phyloP scores from a whole-genome alignment of 2,888 invertebrate genomes.

The Ectemnius lituratus region DNA sequence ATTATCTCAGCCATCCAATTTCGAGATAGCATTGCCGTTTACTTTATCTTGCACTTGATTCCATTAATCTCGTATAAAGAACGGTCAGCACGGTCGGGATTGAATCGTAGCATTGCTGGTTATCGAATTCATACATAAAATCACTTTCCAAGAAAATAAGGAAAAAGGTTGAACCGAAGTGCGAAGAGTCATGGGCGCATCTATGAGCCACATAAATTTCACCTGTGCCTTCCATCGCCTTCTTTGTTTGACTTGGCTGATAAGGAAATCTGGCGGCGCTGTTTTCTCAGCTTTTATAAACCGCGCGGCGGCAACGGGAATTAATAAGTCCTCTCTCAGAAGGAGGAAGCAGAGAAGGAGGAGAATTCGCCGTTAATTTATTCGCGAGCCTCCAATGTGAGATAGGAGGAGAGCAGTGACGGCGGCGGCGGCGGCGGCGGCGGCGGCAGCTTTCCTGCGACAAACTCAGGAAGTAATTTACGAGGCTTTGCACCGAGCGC shows the following conservation, averaged over 20 bases:
- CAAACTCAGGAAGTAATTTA: not conserved
- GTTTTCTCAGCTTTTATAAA: conserved; percentile 7
- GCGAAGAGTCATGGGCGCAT: too few species aligned
- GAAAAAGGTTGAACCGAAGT: too few species aligned
- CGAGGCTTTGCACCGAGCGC: not conserved
- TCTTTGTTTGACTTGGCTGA: not conserved
- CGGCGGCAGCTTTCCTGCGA: not conserved
- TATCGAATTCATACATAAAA: too few species aligned
- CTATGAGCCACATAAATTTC: not conserved
- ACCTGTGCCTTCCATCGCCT: not conserved
- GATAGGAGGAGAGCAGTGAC: not conserved
- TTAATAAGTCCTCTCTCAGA: not conserved
- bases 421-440: not conserved
- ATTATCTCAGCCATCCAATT: too few species aligned
- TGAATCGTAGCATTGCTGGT: too few species aligned
- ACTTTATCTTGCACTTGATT: too few species aligned
- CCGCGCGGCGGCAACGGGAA: not conserved
- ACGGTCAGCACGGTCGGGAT: too few species aligned
- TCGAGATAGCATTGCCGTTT: too few species aligned
- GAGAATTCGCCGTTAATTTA: too few species aligned
- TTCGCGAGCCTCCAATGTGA: too few species aligned
- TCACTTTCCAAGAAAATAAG: too few species aligned
- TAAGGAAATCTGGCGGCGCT: conserved; percentile 1
- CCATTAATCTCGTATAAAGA: too few species aligned
- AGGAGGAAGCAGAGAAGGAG: not conserved